Conservation (phyloP, 2,113 vertebrate species). For the Otolemur garnettii region DNA sequence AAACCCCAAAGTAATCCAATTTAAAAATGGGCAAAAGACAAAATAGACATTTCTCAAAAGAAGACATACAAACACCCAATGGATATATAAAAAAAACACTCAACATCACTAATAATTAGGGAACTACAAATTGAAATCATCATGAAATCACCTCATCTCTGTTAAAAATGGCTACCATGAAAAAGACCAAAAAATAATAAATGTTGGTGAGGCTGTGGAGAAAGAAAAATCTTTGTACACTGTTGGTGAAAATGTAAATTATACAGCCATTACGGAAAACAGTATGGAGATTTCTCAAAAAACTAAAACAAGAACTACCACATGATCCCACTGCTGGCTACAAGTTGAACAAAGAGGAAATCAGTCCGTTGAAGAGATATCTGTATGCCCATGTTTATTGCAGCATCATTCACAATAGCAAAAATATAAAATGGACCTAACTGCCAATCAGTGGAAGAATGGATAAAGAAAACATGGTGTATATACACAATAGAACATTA, state of each 20-base stretch:
- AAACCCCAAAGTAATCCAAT: background rate
- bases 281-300: no score
- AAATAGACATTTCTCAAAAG: background rate
- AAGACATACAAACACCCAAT: background rate
- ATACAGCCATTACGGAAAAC: background rate
- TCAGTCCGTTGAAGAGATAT: background rate
- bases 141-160: background rate
- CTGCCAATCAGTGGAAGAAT: background rate
- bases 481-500: background rate
- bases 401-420: background rate
- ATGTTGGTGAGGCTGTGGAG: background rate
- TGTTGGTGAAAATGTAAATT: background rate
- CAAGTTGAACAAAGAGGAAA: no score
- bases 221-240: background rate
- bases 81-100: background rate
- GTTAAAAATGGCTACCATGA: background rate
- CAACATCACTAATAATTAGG: background rate
- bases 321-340: no score
- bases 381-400: background rate
- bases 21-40: background rate
- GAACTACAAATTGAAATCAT: background rate
- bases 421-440: background rate
- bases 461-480: background rate
- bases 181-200: background rate
- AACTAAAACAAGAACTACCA: no score